Evolutionary conservation across 1,140 invertebrate species (phyloP), one percentile per base, ranked within the genome.

Genomic region (Forficula auricularia): DNA sequence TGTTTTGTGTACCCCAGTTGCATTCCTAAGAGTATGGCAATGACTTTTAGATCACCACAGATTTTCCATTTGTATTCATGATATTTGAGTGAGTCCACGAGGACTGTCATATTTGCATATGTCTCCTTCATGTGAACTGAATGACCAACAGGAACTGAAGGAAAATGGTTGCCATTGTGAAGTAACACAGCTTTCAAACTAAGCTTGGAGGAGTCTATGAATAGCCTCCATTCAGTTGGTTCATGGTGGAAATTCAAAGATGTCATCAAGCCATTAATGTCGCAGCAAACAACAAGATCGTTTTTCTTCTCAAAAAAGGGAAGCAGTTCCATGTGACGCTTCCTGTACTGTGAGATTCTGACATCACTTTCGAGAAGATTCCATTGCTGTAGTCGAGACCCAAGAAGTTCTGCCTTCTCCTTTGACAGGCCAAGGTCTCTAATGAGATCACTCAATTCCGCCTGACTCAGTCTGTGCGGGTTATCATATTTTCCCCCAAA

Each of bases 1-100:
- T 44, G 43, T 33, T 54, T 52, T 27, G 43, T 53, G 32, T 32
- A 54, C 14, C 48, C 50, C 9, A 12, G 6, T 31, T 54, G 50
- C 22, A 50, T 43, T 12, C 46, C 46, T 12, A 51, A 16, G 6
- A 48, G 14, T 16, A 48, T 34, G 9, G 43, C 38, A 7, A 42
- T 27, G n/a, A 48, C 43, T 40, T 48, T 45, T 16, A 48, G 32
- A 41, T 44, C 40, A 10, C 14, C 38, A 38, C 42, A 44, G 12
- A 48, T 31, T 30, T 45, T 27, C 46, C 43, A n/a, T 18, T 40
- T 7, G 42, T 14, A 32, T 9, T 35, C 14, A 2, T 33, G 3
- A 10, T 43, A 32, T 2, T 42, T 12, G 15, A 41, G 12, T 19
- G 30, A 36, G 4, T 40, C 22, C 13, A 46, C 14, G 15, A 40